Evolutionary conservation across 2,113 vertebrate genomes (phyloP).

Genomic region (Edolisoma coerulescens): DNA sequence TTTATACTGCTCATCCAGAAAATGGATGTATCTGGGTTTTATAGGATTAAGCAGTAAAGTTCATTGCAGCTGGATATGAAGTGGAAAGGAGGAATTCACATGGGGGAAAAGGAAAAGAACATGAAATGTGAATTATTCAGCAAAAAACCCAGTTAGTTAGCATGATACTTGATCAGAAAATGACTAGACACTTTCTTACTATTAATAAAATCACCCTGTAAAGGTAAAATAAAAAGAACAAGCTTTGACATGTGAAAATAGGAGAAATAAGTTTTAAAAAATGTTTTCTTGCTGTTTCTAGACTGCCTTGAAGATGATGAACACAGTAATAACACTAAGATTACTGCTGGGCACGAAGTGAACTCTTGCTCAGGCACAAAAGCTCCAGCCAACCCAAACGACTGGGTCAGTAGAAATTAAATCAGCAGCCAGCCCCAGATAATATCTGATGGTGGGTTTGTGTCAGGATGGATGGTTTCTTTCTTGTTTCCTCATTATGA

Average conservation of each 20-base stretch:
- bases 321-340: conserved; percentile 5
- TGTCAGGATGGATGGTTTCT: conserved; percentile 35
- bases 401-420: conserved; percentile 71
- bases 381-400: neutral
- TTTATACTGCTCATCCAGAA: neutral
- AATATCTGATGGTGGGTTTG: conserved; percentile 53
- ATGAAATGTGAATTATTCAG: neutral
- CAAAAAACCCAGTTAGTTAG: neutral
- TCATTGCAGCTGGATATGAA: neutral
- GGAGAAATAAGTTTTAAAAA: neutral
- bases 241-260: neutral
- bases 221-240: neutral
- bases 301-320: conserved; percentile 19
- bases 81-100: neutral
- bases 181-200: neutral
- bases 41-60: neutral
- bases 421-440: conserved; percentile 30
- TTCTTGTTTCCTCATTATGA: conserved; percentile 61
- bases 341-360: neutral
- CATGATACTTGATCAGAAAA: neutral
- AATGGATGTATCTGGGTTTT: neutral
- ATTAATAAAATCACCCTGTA: neutral
- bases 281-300: neutral
- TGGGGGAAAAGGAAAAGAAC: neutral
- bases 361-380: neutral